These are phyloP conservation scores for Entomobrya multifasciata DNA, from an alignment of 2,888 invertebrate species.

Conservation along the genomic window DNA sequence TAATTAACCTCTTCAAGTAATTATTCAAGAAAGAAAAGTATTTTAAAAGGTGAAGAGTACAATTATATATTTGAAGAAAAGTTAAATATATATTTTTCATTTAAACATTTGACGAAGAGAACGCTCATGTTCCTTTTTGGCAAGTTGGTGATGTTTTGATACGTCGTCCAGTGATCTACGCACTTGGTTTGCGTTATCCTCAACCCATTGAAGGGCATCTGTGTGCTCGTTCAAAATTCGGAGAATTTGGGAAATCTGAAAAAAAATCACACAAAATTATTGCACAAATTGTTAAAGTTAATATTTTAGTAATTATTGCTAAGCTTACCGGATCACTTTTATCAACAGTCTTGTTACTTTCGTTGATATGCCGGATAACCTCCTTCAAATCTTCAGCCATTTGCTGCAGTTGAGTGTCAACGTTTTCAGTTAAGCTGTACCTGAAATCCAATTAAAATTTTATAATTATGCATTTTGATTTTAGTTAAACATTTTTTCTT, in stretches of 20 bases:
- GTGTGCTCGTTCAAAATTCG: conserved; percentile 97
- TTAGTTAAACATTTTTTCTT: too few relatives aligned
- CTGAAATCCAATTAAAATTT: conserved; percentile 82
- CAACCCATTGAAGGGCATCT: conserved; percentile 97
- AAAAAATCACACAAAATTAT: too few relatives aligned
- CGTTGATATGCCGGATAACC: conserved; percentile 96
- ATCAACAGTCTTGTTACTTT: conserved; percentile 91
- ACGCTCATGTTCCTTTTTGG: conserved; percentile 88
- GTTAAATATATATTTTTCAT: conserved; percentile 80
- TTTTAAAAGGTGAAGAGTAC: too few relatives aligned
- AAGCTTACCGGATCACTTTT: conserved; percentile 92
- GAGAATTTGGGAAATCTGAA: conserved; percentile 93
- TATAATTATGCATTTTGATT: background rate
- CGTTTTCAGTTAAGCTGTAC: conserved; percentile 92
- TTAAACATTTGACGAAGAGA: conserved; percentile 86
- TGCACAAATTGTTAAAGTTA: background rate
- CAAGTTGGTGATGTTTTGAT: conserved; percentile 86
- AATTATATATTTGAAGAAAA: too few relatives aligned
- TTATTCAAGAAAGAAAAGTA: too few relatives aligned
- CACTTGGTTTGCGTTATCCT: conserved; percentile 90
- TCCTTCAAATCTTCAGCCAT: conserved; percentile 98
- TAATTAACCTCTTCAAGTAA: too few relatives aligned
- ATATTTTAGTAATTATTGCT: background rate
- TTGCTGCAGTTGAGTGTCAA: conserved; percentile 94
- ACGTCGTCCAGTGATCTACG: conserved; percentile 91